Percentiles rank a stretch among this genome's conserved stretches.
phyloP scores from a whole-genome alignment of 2,797 vertebrate species.

The Vultur gryphus region DNA sequence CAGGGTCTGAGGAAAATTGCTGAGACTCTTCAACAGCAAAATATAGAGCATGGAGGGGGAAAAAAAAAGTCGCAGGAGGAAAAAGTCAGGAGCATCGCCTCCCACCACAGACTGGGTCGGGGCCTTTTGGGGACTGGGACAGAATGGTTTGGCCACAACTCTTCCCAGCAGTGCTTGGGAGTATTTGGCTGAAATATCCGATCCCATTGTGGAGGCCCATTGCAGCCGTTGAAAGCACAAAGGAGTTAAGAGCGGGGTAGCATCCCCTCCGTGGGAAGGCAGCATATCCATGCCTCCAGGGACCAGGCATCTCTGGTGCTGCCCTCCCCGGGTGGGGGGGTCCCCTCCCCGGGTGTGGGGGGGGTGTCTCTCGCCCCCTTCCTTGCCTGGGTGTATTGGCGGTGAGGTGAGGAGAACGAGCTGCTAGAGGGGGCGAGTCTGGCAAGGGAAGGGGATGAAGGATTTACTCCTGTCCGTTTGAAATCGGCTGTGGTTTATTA shows the following conservation, averaged over 20 bases:
- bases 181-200: background rate
- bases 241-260: background rate
- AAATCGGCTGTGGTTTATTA: background rate
- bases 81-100: background rate
- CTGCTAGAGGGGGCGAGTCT: background rate
- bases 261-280: background rate
- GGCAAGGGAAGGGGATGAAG: background rate
- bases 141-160: background rate
- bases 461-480: fast-evolving
- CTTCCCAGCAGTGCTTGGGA: background rate
- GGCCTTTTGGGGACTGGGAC: background rate
- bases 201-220: background rate
- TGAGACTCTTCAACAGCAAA: background rate
- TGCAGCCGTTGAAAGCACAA: background rate
- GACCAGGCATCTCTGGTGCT: background rate
- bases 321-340: too few species aligned
- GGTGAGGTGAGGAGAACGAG: background rate
- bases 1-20: conserved; percentile 20
- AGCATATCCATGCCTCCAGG: background rate
- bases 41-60: background rate
- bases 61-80: background rate
- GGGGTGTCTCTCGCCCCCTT: too few species aligned
- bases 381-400: background rate
- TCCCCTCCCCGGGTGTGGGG: too few species aligned
- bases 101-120: fast-evolving